Evolutionary conservation across 2,113 vertebrate genomes (phyloP), one percentile per base, ranked within the genome.

Genomic region (Hymenochirus boettgeri): DNA sequence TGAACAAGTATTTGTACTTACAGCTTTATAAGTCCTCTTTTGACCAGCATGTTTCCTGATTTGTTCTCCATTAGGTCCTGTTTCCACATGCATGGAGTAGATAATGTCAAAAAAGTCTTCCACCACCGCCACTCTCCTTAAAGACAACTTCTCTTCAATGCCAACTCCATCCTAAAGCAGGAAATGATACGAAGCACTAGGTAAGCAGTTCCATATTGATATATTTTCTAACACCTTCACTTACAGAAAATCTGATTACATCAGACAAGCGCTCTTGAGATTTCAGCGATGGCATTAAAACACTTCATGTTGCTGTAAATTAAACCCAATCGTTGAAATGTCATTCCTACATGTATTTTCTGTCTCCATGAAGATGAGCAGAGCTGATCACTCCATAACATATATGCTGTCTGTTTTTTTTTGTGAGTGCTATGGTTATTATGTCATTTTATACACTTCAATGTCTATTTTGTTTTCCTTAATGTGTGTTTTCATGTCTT

Each of bases 101-200:
- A 91, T 91, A 71, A 91, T 91, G 73, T 91, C 90, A 80, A 91
- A 91, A 77, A 91, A 91, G 76, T 91, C 89, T 82, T 91, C 90
- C 24, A 91, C 90, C 2, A 91, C 89, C 2, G 90, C 90, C 53
- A 91, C 90, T 56, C 85, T 77, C 56, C 88, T 84, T 76, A 91
- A 80, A 31, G 88, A 91, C 17, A 90, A 72, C 73, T 91, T 91
- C 76, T 91, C 90, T 58, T 90, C 87, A 62, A 90, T 85, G 35
- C 89, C 89, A 26, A 87, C 75, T 26, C 90, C 89, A 84, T 91
- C 90, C 90, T 91, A 77, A 19, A 76, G 81, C 74, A 61, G 13
- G 73, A 62, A 72, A 74, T 69, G 64, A 75, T 62, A 72, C 74
- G 59, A 39, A 62, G 4, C 21, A 72, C 0, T 6, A 39, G 9